Evolutionary conservation across 2,113 vertebrate genomes (phyloP), one percentile per base, ranked within the genome.

Genomic region (Amphiprion percula): DNA sequence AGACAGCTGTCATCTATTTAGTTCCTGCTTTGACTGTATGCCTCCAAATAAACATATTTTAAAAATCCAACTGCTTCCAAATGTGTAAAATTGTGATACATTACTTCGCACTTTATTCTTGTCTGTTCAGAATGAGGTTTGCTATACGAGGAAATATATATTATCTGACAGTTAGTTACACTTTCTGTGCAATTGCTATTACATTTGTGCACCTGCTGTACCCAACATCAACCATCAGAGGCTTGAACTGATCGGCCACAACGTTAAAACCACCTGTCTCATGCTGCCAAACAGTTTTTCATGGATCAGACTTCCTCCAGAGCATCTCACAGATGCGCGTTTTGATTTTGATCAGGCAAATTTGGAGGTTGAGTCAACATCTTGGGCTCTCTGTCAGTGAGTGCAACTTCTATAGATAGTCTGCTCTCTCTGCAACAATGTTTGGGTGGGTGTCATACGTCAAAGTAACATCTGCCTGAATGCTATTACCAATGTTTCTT

Each of bases 91-190:
- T 50, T 59, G 21, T 77, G 37, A 60, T 37, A 63, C 28, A 37
- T 3, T 21, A 26, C 30, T n/a, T 26, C 30, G 46, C 65, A 26
- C n/a, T 15, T 26, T 41, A 33, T 60, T 23, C 17, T 26, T 44
- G 5, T 58, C 19, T 53, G 15, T 49, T 62, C 5, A 58, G 14
- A 56, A 39, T 77, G 33, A 65, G 16, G 26, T 68, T 50, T 70
- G 23, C n/a, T 4, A 49, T 49, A 78, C 19, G 21, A 44, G 50
- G 55, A 39, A 55, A 67, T 69, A 80, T 67, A 56, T 66, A 67
- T 11, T 26, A 77, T 83, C 70, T 82, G 59, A 86, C 56, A 70
- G 60, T 23, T 69, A 68, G 69, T 3, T 26, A 87, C 78, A 2
- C 30, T 30, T 75, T 56, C 59, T 33, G 17, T 44, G 64, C 47